phyloP scores from a whole-genome alignment of 2,888 invertebrate species.

The Euplexia lucipara region DNA sequence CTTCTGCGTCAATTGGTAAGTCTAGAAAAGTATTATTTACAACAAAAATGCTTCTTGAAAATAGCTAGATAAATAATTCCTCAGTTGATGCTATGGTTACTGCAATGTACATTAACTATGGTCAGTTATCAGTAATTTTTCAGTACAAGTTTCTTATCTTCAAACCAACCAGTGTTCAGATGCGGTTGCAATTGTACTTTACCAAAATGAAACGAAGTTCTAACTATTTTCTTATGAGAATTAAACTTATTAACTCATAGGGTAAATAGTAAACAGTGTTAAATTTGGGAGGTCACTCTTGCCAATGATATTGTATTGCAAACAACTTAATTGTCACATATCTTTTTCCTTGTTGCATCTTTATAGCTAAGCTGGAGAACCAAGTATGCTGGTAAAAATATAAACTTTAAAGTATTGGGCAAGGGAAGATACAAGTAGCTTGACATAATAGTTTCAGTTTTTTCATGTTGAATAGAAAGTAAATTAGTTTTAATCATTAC shows the following conservation, averaged over 20 bases:
- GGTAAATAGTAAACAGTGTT: neutral
- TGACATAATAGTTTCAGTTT: too few relatives aligned
- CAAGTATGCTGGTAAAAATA: too few relatives aligned
- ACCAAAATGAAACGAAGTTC: conserved; percentile 7
- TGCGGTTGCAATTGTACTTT: conserved; percentile 13
- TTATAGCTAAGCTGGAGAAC: too few relatives aligned
- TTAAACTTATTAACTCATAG: neutral
- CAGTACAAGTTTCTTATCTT: conserved; percentile 41
- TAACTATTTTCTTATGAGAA: conserved; percentile 7
- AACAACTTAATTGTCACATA: too few relatives aligned
- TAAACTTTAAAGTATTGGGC: neutral
- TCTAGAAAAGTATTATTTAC: neutral
- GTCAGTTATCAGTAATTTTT: conserved; percentile 46
- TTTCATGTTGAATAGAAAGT: neutral
- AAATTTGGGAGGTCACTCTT: neutral
- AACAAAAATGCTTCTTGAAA: neutral
- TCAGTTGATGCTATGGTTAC: conserved; percentile 21
- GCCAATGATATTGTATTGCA: neutral
- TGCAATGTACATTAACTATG: conserved; percentile 42
- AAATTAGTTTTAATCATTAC: conserved; percentile 6
- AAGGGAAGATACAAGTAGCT: neutral
- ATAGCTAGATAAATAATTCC: neutral
- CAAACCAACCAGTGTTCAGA: conserved; percentile 30
- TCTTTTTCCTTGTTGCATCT: too few relatives aligned
- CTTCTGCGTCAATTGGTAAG: conserved; percentile 83